Evolutionary conservation across 2,888 invertebrate species (phyloP).

Genomic region (Pristionchus maxplancki): DNA sequence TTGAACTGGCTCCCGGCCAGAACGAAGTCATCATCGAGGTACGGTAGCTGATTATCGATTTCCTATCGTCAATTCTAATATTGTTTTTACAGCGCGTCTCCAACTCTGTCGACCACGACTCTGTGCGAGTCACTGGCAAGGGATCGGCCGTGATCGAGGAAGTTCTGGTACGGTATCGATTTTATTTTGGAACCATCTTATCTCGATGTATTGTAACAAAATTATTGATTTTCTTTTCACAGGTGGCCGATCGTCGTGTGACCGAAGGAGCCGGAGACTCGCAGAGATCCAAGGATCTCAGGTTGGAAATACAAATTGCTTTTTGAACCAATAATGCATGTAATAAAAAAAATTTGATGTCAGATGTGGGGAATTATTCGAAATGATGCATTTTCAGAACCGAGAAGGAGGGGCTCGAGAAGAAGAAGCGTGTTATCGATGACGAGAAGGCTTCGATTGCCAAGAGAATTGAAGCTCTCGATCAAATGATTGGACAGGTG

Average conservation of each 20-base stretch:
- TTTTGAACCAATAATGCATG: too few species aligned
- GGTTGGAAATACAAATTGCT: not conserved
- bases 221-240: not conserved
- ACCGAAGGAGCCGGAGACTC: slow-evolving; percentile 24
- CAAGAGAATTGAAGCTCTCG: slow-evolving; percentile 51
- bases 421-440: slow-evolving; percentile 34
- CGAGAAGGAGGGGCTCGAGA: slow-evolving; percentile 55
- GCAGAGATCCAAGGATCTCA: slow-evolving; percentile 14
- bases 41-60: slow-evolving; percentile 27
- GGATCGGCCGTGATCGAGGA: slow-evolving; percentile 68
- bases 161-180: slow-evolving; percentile 57
- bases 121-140: slow-evolving; percentile 70
- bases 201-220: not conserved
- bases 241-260: slow-evolving; percentile 38
- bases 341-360: not conserved
- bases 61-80: not conserved
- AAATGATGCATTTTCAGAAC: not conserved
- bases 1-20: slow-evolving; percentile 59
- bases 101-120: slow-evolving; percentile 57
- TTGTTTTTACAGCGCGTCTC: slow-evolving; percentile 63
- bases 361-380: not conserved
- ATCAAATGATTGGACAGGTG: slow-evolving; percentile 50
- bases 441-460: slow-evolving; percentile 52
- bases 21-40: slow-evolving; percentile 67
- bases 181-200: not conserved